Conservation (phyloP, 2,888 invertebrate species). For the Thera obeliscata region DNA sequence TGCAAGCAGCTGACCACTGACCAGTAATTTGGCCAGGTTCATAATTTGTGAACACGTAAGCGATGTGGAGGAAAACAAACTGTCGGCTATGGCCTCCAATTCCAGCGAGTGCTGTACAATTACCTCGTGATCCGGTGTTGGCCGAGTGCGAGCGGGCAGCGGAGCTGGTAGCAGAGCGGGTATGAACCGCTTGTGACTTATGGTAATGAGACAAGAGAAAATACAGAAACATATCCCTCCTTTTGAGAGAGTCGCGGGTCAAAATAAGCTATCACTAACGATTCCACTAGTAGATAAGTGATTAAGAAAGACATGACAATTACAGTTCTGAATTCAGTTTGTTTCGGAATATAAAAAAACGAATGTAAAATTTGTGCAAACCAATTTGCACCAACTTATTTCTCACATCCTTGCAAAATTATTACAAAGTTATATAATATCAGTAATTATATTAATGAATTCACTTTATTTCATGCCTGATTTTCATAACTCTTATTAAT, state of each 20-base stretch:
- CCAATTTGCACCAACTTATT: too few relatives aligned
- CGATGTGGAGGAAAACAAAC: constrained; percentile 58
- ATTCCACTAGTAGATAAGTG: too few relatives aligned
- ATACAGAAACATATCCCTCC: neutral
- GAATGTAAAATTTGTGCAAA: too few relatives aligned
- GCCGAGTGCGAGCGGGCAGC: constrained; percentile 29
- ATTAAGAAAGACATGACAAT: too few relatives aligned
- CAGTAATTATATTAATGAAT: too few relatives aligned
- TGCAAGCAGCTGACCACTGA: constrained; percentile 1
- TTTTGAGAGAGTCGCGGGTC: too few relatives aligned
- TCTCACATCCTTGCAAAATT: too few relatives aligned
- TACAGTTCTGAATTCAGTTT: too few relatives aligned
- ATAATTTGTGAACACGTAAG: constrained; percentile 33
- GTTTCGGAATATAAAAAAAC: too few relatives aligned
- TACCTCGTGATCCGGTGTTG: constrained; percentile 48
- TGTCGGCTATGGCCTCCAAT: constrained; percentile 60
- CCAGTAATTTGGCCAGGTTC: constrained; percentile 21
- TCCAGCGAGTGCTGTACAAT: constrained; percentile 58
- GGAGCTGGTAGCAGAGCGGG: neutral
- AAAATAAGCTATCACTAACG: too few relatives aligned
- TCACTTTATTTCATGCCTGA: too few relatives aligned
- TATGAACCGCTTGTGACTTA: neutral
- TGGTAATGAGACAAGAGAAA: neutral
- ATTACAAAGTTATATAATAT: too few relatives aligned
- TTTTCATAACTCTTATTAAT: neutral